Conservation (phyloP, 2,888 invertebrate genomes). For the Thumatha senex region DNA sequence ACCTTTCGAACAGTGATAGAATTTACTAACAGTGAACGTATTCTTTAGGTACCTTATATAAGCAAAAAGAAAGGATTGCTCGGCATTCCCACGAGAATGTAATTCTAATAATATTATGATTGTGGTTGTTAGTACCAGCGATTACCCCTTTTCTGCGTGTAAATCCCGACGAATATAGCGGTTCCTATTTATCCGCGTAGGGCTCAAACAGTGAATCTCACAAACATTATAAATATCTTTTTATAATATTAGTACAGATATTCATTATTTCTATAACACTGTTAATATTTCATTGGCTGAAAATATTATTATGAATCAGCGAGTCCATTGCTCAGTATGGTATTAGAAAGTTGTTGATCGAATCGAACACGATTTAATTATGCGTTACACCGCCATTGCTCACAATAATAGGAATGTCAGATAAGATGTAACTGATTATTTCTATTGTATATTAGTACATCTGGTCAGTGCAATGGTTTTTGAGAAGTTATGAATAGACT, state of each 20-base stretch:
- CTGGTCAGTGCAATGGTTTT: too few species aligned
- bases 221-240: neutral
- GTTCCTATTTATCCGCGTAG: too few species aligned
- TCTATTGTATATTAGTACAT: neutral
- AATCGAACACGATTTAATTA: constrained; percentile 39
- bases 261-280: neutral
- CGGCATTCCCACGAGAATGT: too few species aligned
- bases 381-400: constrained; percentile 47
- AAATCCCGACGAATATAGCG: too few species aligned
- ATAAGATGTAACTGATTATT: constrained; percentile 22
- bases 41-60: too few species aligned
- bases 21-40: too few species aligned
- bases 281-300: constrained; percentile 14
- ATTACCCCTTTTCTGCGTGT: too few species aligned
- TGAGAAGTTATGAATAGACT: neutral
- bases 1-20: too few species aligned
- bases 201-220: too few species aligned
- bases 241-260: neutral
- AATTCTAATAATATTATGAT: too few species aligned
- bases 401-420: constrained; percentile 17
- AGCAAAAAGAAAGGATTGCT: too few species aligned
- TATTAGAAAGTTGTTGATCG: constrained; percentile 56
- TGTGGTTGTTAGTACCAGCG: too few species aligned
- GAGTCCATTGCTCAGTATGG: constrained; percentile 39
- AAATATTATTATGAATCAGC: constrained; percentile 20